Conservation (phyloP, 2,797 vertebrate genomes). For the Chanos chanos region DNA sequence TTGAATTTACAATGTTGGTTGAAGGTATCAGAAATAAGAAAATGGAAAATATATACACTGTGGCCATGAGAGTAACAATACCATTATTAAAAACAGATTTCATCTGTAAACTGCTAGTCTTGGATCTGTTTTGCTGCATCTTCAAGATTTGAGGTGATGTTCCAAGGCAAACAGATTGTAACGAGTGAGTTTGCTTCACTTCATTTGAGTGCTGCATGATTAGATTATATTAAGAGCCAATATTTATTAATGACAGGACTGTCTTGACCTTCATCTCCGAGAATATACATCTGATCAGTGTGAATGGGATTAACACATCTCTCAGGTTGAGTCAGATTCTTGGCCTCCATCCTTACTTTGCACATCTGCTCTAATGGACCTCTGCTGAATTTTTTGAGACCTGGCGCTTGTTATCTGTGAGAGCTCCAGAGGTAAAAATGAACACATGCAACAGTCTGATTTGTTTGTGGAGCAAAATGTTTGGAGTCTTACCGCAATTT, state of each 20-base stretch:
- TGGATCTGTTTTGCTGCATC: not conserved
- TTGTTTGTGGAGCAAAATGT: not conserved
- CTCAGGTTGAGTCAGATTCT: not conserved
- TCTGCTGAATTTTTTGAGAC: too few relatives aligned
- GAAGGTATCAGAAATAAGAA: too few relatives aligned
- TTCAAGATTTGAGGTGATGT: not conserved
- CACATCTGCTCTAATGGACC: not conserved
- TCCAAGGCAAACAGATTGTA: slow-evolving; percentile 8
- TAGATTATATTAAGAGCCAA: not conserved
- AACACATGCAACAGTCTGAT: not conserved
- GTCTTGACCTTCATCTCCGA: slow-evolving; percentile 8
- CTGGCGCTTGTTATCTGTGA: not conserved
- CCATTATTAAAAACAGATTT: too few relatives aligned
- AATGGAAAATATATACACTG: too few relatives aligned
- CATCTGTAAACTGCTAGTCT: too few relatives aligned
- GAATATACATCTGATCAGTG: not conserved
- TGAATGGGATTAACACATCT: not conserved
- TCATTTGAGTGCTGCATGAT: not conserved
- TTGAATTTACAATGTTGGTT: too few relatives aligned
- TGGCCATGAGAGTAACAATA: too few relatives aligned
- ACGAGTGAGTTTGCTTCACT: slow-evolving; percentile 12
- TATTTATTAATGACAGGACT: slow-evolving; percentile 10
- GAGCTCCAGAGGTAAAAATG: slow-evolving; percentile 1
- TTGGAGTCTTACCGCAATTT: too few relatives aligned
- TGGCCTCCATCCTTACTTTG: not conserved